Evolutionary conservation across 2,797 vertebrate species (phyloP), one percentile per base, ranked within the genome.

Genomic region (Centropyge bicolor): DNA sequence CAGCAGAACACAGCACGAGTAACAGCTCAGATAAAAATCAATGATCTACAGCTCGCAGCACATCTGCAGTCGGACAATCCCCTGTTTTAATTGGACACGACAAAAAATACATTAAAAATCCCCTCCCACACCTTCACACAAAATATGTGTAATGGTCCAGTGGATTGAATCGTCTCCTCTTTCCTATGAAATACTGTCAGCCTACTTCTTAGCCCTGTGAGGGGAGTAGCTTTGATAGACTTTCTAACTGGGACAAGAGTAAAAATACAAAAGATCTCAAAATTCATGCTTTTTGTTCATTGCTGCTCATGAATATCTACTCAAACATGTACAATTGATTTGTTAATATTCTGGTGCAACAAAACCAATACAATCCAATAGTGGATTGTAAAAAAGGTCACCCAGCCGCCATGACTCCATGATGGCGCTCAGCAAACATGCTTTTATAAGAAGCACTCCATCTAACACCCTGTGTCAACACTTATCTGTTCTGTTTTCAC

Each of bases 11-110:
- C 60, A 66, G 66, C 10, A 48, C 16, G 60, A 84, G 82, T 83
- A 88, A 86, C 86, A 85, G 67, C 80, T 70, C 81, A 51, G 84
- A 90, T 88, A 81, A 86, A 88, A 92, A 91, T 93, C 89, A 83
- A 92, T 92, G 86, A 92, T 85, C 83, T 89, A 88, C 82, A 86
- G 78, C 84, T 74, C 51, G 14, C 68, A 57, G 80, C 81, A 79
- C 60, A 86, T 91, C 84, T 83, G 63, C 77, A 82, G 73, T 55
- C 49, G 70, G 60, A 78, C 43, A 70, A 75, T 45, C 48, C 52
- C 67, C 40, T 0, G 16, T 66, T 86, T 73, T 86, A 87, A 88
- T 78, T 79, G 74, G 64, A 82, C 46, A 59, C n/a, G 27, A n/a
- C 64, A 56, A 62, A 64, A 70, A 75, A 77, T 27, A 5, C 46